Base-by-base conservation (phyloP, 2,888 invertebrate species). In the Harpagoxenus sublaevis region DNA sequence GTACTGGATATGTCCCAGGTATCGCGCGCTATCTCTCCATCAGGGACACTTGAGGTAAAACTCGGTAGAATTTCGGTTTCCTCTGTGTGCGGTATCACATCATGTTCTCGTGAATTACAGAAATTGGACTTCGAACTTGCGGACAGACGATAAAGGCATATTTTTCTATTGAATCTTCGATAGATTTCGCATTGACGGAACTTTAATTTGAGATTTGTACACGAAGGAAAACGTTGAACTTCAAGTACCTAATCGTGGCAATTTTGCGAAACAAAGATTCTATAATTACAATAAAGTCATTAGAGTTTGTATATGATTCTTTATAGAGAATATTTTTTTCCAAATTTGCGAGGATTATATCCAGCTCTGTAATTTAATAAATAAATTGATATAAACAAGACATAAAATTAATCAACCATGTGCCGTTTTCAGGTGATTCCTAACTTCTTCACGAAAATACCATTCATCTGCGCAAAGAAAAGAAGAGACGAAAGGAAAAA, bases 21-120 rank as follows among this genome's bases (percentile, higher is more conserved):
- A 81, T 81, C 79, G 71, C 71, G 48, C 79, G 48, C 71, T 71
- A 81, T 71, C 60, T 81, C 71, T 81, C 79, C 51, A 81, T 81
- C 60, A 62, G 28, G 39, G 79, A 71, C 39, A 81, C 79, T 81
- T 71, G 79, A 81, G 18, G 79, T 35, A 60, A 48, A 79, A 71
- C 57, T 71, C 71, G 60, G 48, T 60, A 18, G 57, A 79, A 60
- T 71, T 70, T 48, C 15, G 35, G 35, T 39, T 62, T 48, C 60
- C 35, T 60, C 48, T 48, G 15, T 5, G 55, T 15, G 63, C 51
- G 39, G 23, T 8, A 28, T 70, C 48, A 45, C 35, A 28, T 70
- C 48, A 45, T 23, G 28, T 39, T 31, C 18, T 45, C 48, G 18
- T 48, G 48, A 71, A 35, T 31, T 48, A 48, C 35, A 51, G 35